Conservation (phyloP, 2,113 vertebrate species). For the Tamias sibiricus region DNA sequence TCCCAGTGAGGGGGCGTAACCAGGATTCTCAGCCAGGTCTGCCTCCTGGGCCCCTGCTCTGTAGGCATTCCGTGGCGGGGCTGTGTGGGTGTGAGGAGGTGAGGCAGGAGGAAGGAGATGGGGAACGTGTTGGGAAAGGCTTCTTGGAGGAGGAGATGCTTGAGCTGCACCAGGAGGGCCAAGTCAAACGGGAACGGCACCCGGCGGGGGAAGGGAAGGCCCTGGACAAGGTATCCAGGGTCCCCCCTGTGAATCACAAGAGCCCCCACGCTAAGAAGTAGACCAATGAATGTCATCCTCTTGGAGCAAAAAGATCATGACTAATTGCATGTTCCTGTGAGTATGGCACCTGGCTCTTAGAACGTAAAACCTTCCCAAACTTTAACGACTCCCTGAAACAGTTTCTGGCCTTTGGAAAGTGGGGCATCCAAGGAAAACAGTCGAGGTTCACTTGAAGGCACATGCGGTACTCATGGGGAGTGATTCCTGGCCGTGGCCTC, state of each 20-base stretch:
- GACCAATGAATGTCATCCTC: neutral
- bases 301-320: slow-evolving; percentile 50
- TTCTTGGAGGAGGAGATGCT: neutral
- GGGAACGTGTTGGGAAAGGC: neutral
- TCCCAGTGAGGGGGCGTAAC: too few relatives aligned
- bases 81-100: neutral
- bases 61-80: neutral
- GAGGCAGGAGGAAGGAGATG: neutral
- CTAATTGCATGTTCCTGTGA: slow-evolving; percentile 63
- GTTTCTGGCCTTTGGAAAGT: slow-evolving; percentile 81
- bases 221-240: neutral
- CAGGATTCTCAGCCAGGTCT: neutral
- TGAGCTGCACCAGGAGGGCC: neutral
- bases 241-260: neutral
- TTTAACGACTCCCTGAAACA: slow-evolving; percentile 81
- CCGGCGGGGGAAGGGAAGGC: neutral
- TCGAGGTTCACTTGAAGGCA: slow-evolving; percentile 78
- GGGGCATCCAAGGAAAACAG: slow-evolving; percentile 85
- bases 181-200: neutral
- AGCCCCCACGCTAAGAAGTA: neutral
- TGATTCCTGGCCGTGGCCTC: slow-evolving; percentile 72
- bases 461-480: slow-evolving; percentile 70
- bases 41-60: neutral
- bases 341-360: slow-evolving; percentile 77
- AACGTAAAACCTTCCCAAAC: slow-evolving; percentile 82